Percentiles rank a stretch among this genome's conserved stretches.
Conservation (phyloP, 2,888 invertebrate species). For the Sycophila texana region DNA sequence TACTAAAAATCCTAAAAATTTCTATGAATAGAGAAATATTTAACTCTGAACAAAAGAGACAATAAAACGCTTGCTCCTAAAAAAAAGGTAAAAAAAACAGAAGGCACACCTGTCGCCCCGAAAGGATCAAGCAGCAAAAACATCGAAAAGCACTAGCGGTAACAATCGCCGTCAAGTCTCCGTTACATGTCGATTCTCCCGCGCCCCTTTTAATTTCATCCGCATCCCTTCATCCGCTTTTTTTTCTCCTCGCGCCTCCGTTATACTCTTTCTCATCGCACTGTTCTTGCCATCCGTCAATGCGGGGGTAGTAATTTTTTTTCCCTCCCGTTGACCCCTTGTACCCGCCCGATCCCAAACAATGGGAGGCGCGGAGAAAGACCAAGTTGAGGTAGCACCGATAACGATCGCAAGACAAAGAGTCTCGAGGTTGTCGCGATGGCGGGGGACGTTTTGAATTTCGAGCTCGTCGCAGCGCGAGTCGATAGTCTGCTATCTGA, state of each 20-base stretch:
- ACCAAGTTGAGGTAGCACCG: background rate
- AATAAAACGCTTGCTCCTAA: too few relatives aligned
- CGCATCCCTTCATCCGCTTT: too few relatives aligned
- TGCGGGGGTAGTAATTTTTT: background rate
- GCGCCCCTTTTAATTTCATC: too few relatives aligned
- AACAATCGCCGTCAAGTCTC: too few relatives aligned
- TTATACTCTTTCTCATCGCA: conserved; percentile 17
- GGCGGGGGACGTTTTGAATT: background rate
- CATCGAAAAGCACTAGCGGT: too few relatives aligned
- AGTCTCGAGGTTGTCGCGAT: background rate
- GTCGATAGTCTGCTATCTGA: background rate
- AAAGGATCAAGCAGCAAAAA: too few relatives aligned
- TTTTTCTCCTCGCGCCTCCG: background rate
- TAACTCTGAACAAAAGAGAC: too few relatives aligned
- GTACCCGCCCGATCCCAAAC: background rate
- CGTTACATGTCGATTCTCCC: too few relatives aligned
- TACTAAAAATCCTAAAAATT: too few relatives aligned
- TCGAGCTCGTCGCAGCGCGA: conserved; percentile 5
- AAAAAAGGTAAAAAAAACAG: too few relatives aligned
- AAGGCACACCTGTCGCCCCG: too few relatives aligned
- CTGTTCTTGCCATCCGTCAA: conserved; percentile 27
- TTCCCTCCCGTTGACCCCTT: conserved; percentile 6
- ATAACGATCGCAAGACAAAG: conserved; percentile 20
- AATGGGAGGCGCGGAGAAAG: background rate
- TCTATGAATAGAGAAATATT: too few relatives aligned